Conservation (phyloP, 1,140 invertebrate genomes). For the Helicoverpa zea region DNA sequence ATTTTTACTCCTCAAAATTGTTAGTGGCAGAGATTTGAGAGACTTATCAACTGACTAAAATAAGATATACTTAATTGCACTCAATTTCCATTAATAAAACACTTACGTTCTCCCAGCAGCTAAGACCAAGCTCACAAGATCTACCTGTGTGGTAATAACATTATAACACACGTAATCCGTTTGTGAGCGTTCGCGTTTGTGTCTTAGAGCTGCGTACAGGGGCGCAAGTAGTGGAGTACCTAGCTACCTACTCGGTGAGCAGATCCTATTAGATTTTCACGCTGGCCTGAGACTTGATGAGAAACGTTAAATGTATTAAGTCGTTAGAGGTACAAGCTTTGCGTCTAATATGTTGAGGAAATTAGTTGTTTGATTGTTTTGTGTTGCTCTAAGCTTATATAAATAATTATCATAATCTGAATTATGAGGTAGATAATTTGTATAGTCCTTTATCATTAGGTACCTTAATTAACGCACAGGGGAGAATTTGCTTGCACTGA, state of each 20-base stretch:
- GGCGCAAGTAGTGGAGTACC: not conserved
- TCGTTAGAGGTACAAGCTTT: not conserved
- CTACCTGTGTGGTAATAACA: not conserved
- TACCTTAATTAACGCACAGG: too few species aligned
- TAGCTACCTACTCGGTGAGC: not conserved
- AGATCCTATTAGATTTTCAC: slow-evolving; percentile 18
- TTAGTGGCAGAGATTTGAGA: too few species aligned
- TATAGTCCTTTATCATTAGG: too few species aligned
- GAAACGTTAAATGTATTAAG: slow-evolving; percentile 29
- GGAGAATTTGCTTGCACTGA: too few species aligned
- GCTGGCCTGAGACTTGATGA: slow-evolving; percentile 18
- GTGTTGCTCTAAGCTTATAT: too few species aligned
- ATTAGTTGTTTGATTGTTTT: too few species aligned
- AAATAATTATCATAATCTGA: too few species aligned
- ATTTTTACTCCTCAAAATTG: too few species aligned
- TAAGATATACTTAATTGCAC: too few species aligned
- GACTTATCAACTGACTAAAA: too few species aligned
- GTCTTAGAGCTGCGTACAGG: not conserved
- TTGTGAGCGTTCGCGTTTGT: slow-evolving; percentile 5
- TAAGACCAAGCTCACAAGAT: not conserved
- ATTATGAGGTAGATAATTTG: too few species aligned
- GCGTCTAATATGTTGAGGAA: not conserved
- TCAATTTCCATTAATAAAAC: too few species aligned
- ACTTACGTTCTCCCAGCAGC: not conserved
- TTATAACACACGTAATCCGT: not conserved